Percentiles rank a stretch among this genome's conserved stretches.
These are phyloP conservation scores for Rhizoglyphus robini DNA, from an alignment of 1,140 invertebrate genomes.

Conservation along the genomic window DNA sequence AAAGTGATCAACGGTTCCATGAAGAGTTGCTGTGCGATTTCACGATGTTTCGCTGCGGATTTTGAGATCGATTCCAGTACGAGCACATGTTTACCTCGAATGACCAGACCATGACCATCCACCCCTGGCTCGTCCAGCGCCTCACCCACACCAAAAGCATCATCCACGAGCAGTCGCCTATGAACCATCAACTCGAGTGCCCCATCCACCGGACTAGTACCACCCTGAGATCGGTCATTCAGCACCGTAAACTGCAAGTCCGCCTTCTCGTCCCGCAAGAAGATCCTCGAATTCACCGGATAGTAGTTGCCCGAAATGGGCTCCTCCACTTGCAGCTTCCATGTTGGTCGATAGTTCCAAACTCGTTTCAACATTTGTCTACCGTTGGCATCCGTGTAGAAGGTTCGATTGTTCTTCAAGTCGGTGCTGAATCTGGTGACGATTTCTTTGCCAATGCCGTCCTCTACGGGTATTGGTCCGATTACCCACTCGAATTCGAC, in stretches of 20 bases:
- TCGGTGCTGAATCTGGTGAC: slow-evolving; percentile 36
- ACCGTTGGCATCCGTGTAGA: slow-evolving; percentile 46
- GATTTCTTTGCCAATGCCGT: slow-evolving; percentile 37
- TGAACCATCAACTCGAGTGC: slow-evolving; percentile 43
- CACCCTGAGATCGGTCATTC: slow-evolving; percentile 72
- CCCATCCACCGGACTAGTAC: slow-evolving; percentile 46
- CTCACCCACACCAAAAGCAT: slow-evolving; percentile 80
- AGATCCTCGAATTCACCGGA: slow-evolving; percentile 70
- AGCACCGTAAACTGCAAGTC: slow-evolving; percentile 42
- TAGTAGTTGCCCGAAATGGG: slow-evolving; percentile 77
- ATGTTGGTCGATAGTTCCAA: slow-evolving; percentile 58
- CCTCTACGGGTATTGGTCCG: slow-evolving; percentile 69
- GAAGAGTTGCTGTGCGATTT: slow-evolving; percentile 35
- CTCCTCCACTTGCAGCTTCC: slow-evolving; percentile 45
- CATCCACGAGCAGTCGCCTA: slow-evolving; percentile 65
- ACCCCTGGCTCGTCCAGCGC: slow-evolving; percentile 68
- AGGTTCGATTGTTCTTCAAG: slow-evolving; percentile 32
- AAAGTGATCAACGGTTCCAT: slow-evolving; percentile 37
- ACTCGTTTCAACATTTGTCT: slow-evolving; percentile 46
- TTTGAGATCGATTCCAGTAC: slow-evolving; percentile 25
- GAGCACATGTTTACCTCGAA: slow-evolving; percentile 51
- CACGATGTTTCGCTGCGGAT: slow-evolving; percentile 35
- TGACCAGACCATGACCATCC: slow-evolving; percentile 55
- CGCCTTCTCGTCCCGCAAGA: slow-evolving; percentile 11
- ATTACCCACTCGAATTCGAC: slow-evolving; percentile 84